Conservation (phyloP, 2,797 vertebrate genomes). For the Chloroceryle inda region DNA sequence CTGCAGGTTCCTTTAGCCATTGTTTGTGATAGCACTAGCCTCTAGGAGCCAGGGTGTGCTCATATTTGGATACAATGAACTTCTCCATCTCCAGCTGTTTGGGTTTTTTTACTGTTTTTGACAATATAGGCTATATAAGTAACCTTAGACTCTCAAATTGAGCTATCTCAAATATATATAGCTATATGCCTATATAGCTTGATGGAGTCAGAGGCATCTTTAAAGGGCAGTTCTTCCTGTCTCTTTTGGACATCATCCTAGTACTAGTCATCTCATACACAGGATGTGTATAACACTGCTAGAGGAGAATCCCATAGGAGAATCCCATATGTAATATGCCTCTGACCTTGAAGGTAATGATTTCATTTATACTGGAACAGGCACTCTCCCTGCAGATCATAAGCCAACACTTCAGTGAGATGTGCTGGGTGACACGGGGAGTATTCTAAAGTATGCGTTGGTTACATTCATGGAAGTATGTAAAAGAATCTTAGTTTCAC, state of each 20-base stretch:
- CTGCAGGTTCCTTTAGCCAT: background rate
- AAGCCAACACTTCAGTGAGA: background rate
- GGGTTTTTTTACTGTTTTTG: background rate
- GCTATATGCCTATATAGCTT: background rate
- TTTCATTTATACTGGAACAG: background rate
- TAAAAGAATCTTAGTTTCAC: background rate
- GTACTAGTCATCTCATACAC: background rate
- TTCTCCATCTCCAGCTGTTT: background rate
- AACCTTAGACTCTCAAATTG: background rate
- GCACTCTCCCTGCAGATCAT: background rate
- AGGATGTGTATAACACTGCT: background rate
- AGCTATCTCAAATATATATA: background rate
- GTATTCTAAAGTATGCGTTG: background rate
- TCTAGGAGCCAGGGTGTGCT: background rate
- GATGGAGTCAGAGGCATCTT: background rate
- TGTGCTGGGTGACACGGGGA: background rate
- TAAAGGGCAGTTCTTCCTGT: background rate
- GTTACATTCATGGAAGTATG: background rate
- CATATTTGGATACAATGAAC: background rate
- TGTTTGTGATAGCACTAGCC: background rate
- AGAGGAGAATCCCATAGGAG: background rate
- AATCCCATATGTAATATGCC: fast-evolving
- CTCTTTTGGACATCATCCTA: background rate
- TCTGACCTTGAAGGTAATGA: background rate
- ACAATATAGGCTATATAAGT: background rate